phyloP scores from a whole-genome alignment of 1,140 invertebrate species.

The Eupeodes corollae region DNA sequence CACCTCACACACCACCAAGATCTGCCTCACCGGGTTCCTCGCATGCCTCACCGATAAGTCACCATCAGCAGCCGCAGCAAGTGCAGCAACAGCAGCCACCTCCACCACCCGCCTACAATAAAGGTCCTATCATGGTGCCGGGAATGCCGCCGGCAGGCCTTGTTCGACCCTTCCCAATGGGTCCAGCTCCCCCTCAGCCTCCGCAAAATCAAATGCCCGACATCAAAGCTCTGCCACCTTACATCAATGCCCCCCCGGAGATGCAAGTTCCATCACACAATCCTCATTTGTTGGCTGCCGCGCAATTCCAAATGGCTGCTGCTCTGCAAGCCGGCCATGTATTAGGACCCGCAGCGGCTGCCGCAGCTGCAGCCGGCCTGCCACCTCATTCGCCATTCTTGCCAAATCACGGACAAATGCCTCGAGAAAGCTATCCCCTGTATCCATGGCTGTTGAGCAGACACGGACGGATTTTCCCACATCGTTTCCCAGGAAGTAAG shows the following conservation, averaged over 20 bases:
- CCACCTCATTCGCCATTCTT: constrained; percentile 45
- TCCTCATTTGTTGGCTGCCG: constrained; percentile 55
- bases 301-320: constrained; percentile 59
- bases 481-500: constrained; percentile 80
- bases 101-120: constrained; percentile 8
- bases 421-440: constrained; percentile 71
- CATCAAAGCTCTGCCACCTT: constrained; percentile 40
- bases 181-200: constrained; percentile 15
- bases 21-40: constrained; percentile 39
- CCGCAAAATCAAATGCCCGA: constrained; percentile 28
- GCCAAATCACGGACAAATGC: constrained; percentile 45
- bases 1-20: constrained; percentile 31
- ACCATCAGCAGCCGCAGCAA: constrained; percentile 19
- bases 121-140: constrained; percentile 22
- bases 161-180: constrained; percentile 28
- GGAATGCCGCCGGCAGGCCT: constrained; percentile 31
- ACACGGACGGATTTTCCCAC: constrained; percentile 79
- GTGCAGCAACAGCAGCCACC: constrained; percentile 12
- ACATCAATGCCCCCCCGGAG: constrained; percentile 47
- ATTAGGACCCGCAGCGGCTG: constrained; percentile 21
- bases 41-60: constrained; percentile 29
- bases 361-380: constrained; percentile 38
- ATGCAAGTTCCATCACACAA: constrained; percentile 48
- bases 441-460: constrained; percentile 85
- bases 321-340: constrained; percentile 42